A percentile compares a stretch with the other conserved stretches of the same genome.
phyloP scores from a whole-genome alignment of 2,888 invertebrate genomes.

The Tachina fera region DNA sequence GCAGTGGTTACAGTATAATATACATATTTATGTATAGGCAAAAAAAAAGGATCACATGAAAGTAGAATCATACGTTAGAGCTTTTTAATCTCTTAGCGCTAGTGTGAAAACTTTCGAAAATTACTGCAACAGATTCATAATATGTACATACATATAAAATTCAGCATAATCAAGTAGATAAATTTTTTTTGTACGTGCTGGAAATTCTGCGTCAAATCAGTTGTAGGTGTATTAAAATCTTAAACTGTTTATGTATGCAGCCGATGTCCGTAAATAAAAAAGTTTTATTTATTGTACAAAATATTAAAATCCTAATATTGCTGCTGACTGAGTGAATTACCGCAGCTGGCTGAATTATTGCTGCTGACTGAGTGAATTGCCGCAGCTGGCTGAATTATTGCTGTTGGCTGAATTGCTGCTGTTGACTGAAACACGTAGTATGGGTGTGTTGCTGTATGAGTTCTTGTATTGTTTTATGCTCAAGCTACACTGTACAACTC shows the following conservation, averaged over 20 bases:
- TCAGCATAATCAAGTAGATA: background rate
- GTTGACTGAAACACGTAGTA: background rate
- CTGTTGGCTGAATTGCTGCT: background rate
- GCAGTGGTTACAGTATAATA: too few relatives aligned
- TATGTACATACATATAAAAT: too few relatives aligned
- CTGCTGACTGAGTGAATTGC: background rate
- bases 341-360: too few relatives aligned
- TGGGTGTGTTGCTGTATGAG: constrained; percentile 33
- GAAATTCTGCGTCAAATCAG: constrained; percentile 1
- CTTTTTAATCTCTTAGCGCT: too few relatives aligned
- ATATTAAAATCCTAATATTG: constrained; percentile 50
- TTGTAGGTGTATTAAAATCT: constrained; percentile 37
- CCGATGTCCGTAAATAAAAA: constrained; percentile 60
- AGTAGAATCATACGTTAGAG: too few relatives aligned
- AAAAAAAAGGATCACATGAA: too few relatives aligned
- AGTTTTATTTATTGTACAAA: constrained; percentile 47
- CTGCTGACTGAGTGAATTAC: background rate
- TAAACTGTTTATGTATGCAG: constrained; percentile 65
- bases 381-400: constrained; percentile 6
- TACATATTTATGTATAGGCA: too few relatives aligned
- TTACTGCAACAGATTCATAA: too few relatives aligned
- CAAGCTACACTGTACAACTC: constrained; percentile 12
- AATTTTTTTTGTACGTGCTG: background rate
- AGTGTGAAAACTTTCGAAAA: too few relatives aligned
- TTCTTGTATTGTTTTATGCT: constrained; percentile 32